Base-by-base conservation (phyloP, 2,113 vertebrate species). In the Chelonoidis abingdonii region DNA sequence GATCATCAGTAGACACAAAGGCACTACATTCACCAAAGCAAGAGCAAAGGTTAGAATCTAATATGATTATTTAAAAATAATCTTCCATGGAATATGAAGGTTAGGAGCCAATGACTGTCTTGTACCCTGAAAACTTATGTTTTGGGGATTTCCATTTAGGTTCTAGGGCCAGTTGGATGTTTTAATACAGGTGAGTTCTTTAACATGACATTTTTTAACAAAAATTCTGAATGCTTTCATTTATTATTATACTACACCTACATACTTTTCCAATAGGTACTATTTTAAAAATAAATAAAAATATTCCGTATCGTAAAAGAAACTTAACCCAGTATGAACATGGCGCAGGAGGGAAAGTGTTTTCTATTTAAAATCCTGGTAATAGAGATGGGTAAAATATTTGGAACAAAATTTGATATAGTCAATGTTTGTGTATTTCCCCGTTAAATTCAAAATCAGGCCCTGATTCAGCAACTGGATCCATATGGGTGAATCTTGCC, bases 61-160 rank as follows among this genome's bases (percentile, higher is more conserved):
- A 96, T 95, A 96, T 59, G 88, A 93, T 96, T 86, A 72, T 83
- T 97, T 95, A 83, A 89, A 93, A 95, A 56, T 89, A 75, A 92
- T 81, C 24, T 89, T 88, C 59, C 44, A 24, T 93, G 50, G 95
- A 86, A 72, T 87, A 81, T 85, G 82, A 93, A 91, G 24, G 22
- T 65, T n/a, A 35, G 31, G 8, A 69, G 62, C 62, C 31, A 69
- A n/a, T n/a, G 35, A 10, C 80, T 57, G 8, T 81, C 88, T 27
- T 3, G 79, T 87, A 88, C 90, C 38, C 72, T 50, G 52, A 52
- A 93, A 92, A 86, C 25, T n/a, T 1, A 80, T 86, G 8, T 87
- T 83, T n/a, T 83, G 16, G 5, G 19, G 35, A 27, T 52, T 88
- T 92, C 88, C n/a, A 59, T 35, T 59, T 19, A 21, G 1, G 3